Percentiles rank a stretch among this genome's conserved stretches.
Evolutionary conservation across 2,797 vertebrate genomes (phyloP).

Genomic region (Tenualosa ilisha): DNA sequence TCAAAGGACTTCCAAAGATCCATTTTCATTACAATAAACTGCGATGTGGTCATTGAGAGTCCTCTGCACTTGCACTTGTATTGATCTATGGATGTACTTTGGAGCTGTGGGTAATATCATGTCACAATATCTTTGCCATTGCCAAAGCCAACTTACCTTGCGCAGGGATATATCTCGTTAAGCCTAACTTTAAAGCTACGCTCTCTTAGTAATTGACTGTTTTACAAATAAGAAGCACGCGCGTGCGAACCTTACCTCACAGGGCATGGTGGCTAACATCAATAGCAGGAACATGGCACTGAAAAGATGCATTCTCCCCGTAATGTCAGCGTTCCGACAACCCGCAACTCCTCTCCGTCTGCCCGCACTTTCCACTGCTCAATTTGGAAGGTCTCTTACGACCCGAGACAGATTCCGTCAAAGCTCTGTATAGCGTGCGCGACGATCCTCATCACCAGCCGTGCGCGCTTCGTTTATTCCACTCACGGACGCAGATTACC

Average conservation of each 20-base stretch:
- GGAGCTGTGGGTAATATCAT: background rate
- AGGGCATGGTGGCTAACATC: conserved; percentile 74
- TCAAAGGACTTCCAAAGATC: background rate
- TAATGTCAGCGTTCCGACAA: conserved; percentile 70
- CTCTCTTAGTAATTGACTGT: background rate
- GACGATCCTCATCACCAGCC: conserved; percentile 76
- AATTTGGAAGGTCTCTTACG: conserved; percentile 69
- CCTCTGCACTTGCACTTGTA: background rate
- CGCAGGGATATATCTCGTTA: background rate
- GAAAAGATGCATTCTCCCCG: conserved; percentile 79
- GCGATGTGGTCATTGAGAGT: background rate
- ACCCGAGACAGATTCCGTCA: conserved; percentile 65
- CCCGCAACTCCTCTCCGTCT: conserved; percentile 49
- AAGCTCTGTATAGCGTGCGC: conserved; percentile 67
- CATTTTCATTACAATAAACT: background rate
- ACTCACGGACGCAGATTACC: conserved; percentile 64
- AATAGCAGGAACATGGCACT: conserved; percentile 82
- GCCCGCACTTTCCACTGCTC: conserved; percentile 42
- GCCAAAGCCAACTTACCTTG: background rate
- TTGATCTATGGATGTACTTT: background rate
- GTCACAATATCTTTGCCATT: background rate
- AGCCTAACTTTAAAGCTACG: background rate
- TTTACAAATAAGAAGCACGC: conserved; percentile 23
- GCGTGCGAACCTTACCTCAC: conserved; percentile 69
- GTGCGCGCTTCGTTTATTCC: conserved; percentile 49